These are phyloP conservation scores for Pollimyrus isidori DNA, from an alignment of 2,113 vertebrate genomes.

Conservation along the genomic window DNA sequence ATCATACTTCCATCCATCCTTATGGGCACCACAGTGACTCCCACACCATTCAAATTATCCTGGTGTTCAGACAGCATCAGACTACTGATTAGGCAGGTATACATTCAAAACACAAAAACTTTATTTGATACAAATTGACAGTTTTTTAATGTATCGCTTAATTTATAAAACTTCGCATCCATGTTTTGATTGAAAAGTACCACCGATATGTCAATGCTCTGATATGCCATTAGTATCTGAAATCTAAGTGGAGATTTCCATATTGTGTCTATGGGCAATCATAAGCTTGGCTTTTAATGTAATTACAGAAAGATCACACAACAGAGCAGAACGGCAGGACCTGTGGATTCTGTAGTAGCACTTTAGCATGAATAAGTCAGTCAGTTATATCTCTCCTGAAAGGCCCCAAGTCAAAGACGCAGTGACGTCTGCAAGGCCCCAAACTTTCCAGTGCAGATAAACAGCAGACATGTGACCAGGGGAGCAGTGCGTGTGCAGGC, in stretches of 20 bases:
- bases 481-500: not conserved
- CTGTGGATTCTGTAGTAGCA: not conserved
- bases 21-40: not conserved
- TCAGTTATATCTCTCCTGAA: not conserved
- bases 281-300: not conserved
- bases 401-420: not conserved
- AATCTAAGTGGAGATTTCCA: not conserved
- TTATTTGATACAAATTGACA: not conserved
- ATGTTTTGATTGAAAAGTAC: not conserved
- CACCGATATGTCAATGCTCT: not conserved
- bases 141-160: not conserved
- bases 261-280: not conserved
- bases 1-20: not conserved
- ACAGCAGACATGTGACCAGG: not conserved
- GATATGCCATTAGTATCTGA: not conserved
- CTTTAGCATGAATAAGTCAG: not conserved
- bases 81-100: not conserved
- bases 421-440: not conserved
- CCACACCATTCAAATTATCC: not conserved
- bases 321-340: not conserved
- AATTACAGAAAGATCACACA: not conserved
- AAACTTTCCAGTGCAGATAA: not conserved
- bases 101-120: not conserved
- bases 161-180: not conserved
- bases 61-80: not conserved